Base-by-base conservation (phyloP, 2,888 invertebrate species). In the Bibio marci region DNA sequence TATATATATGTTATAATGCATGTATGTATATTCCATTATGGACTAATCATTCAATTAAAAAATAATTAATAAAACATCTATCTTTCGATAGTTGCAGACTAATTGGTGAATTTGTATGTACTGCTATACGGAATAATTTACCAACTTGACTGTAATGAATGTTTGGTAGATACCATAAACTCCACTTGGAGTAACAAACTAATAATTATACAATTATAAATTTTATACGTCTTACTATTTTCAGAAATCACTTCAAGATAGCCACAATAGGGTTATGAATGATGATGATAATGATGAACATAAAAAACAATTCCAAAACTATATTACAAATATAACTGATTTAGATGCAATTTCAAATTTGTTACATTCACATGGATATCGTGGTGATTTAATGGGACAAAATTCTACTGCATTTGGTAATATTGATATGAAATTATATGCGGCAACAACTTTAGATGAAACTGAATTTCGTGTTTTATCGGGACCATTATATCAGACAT, bases 331-430 rank as follows among this genome's bases (percentile, higher is more conserved):
- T 25, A 43, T 62, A 7, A 57, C 52, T 5, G 56, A 49, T 38
- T 46, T 62, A 8, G 54, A 59, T 37, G 52, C 56, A 2, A 51
- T 61, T n/a, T 60, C 57, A 7, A 54, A 52, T 36, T 55, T 50
- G 33, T 42, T 62, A 41, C 52, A 56, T 13, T 49, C 50, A 3
- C 53, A 53, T 22, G 58, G 59, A 18, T 62, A 60, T 43, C 59
- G 62, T 2, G 62, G 62, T 1, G 62, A 62, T 49, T 48, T 62
- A 17, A 44, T 57, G 25, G 58, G 54, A 5, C 58, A 59, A 1
- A 52, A 57, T 38, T 54, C 56, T 2, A 53, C 58, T 34, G 59
- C 62, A 3, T 62, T 58, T 48, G 62, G 62, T 27, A 62, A 62
- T 40, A 62, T 59, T 30, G 62, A 62, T 43, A 50, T 62, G 14